A percentile compares a stretch with the other conserved stretches of the same genome.
Conservation (phyloP, 2,113 vertebrate species). For the Triplophysa rosa region DNA sequence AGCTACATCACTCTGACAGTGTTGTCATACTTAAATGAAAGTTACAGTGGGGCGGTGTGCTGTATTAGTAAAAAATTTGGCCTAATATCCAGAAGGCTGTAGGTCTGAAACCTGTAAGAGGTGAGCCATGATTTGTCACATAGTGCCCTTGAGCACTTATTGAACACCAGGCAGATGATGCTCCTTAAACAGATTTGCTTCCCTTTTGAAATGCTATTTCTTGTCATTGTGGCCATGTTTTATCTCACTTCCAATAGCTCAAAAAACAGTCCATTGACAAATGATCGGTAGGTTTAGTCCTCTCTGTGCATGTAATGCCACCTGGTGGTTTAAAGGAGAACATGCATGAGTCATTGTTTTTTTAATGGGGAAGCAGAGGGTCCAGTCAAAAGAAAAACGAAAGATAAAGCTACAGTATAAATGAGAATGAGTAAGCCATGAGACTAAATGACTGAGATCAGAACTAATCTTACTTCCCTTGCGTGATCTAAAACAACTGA, state of each 20-base stretch:
- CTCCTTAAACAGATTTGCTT: too few species aligned
- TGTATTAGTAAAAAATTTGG: background rate
- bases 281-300: background rate
- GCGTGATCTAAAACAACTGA: background rate
- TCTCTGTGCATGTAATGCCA: background rate
- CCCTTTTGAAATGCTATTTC: background rate
- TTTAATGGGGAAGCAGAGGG: background rate
- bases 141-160: background rate
- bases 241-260: background rate
- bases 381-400: background rate
- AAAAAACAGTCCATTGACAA: background rate
- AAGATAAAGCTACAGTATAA: background rate
- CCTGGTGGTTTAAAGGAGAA: background rate
- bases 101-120: too few species aligned
- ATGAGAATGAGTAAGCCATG: background rate
- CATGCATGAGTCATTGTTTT: background rate
- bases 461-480: background rate
- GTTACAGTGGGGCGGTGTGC: background rate
- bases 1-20: background rate
- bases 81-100: background rate
- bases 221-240: background rate
- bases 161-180: too few species aligned
- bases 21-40: constrained; percentile 12
- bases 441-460: background rate
- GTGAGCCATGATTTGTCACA: background rate